These are phyloP conservation scores for Vesta saturnalis DNA, from an alignment of 2,888 invertebrate genomes.

Conservation along the genomic window DNA sequence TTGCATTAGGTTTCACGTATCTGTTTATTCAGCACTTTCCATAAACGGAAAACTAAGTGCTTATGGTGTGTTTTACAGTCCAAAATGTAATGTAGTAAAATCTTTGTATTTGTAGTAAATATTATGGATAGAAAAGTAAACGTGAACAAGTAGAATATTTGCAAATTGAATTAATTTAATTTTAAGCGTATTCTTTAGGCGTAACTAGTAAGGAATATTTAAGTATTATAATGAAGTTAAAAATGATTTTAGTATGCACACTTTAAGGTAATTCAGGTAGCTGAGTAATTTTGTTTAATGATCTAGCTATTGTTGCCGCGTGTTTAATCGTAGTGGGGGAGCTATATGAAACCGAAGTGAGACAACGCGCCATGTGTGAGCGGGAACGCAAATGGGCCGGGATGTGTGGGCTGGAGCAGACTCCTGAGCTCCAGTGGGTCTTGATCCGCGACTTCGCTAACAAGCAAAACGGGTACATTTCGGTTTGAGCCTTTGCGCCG, in stretches of 20 bases:
- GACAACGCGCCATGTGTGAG: slow-evolving; percentile 54
- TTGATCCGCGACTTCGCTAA: slow-evolving; percentile 71
- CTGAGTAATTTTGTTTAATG: slow-evolving; percentile 60
- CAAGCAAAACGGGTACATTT: slow-evolving; percentile 73
- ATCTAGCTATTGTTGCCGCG: slow-evolving; percentile 59
- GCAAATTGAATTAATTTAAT: no score
- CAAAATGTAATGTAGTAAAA: slow-evolving; percentile 37
- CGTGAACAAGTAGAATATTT: no score
- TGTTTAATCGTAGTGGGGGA: slow-evolving; percentile 55
- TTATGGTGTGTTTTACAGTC: slow-evolving; percentile 40
- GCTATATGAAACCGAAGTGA: slow-evolving; percentile 61
- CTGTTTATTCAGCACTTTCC: slow-evolving; percentile 44
- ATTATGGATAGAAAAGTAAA: not conserved
- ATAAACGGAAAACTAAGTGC: slow-evolving; percentile 37
- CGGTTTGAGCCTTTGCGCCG: slow-evolving; percentile 60
- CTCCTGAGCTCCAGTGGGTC: slow-evolving; percentile 68
- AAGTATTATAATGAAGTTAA: not conserved
- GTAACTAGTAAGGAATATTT: not conserved
- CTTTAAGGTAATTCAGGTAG: slow-evolving; percentile 58
- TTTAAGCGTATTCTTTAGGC: no score
- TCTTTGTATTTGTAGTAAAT: slow-evolving; percentile 25
- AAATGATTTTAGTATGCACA: not conserved
- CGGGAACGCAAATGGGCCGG: slow-evolving; percentile 62
- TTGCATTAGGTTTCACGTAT: slow-evolving; percentile 33
- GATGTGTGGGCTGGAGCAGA: slow-evolving; percentile 64